These are phyloP conservation scores for Zapornia atra DNA, from an alignment of 2,113 vertebrate species.

Conservation along the genomic window DNA sequence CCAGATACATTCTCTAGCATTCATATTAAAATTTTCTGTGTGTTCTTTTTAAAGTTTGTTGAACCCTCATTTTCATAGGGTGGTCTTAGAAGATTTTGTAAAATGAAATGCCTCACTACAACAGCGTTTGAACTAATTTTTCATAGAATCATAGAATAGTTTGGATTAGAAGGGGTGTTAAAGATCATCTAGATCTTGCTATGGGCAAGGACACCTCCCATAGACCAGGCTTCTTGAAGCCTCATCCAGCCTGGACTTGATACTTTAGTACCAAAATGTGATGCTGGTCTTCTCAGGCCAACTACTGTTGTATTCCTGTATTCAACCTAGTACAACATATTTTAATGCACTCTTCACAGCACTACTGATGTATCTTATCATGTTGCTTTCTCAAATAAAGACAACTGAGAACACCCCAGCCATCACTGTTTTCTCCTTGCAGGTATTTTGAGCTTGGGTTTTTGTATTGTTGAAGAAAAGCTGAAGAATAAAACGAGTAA, in stretches of 20 bases:
- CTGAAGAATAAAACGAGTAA: too few relatives aligned
- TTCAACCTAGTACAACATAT: not conserved
- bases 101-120: not conserved
- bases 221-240: too few relatives aligned
- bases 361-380: not conserved
- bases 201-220: too few relatives aligned
- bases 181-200: too few relatives aligned
- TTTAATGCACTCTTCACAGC: not conserved
- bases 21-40: not conserved
- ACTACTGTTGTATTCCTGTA: not conserved
- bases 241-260: too few relatives aligned
- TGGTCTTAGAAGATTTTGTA: not conserved
- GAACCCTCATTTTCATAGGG: not conserved
- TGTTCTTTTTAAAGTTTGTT: not conserved
- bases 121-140: not conserved
- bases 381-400: not conserved
- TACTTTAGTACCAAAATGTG: not conserved
- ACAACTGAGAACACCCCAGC: not conserved
- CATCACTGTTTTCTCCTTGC: not conserved
- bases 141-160: not conserved
- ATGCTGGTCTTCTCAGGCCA: not conserved
- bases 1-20: not conserved
- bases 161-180: too few relatives aligned
- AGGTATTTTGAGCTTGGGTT: not conserved
- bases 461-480: not conserved